These are phyloP conservation scores for Ictidomys tridecemlineatus DNA, from an alignment of 2,113 vertebrate species.

Conservation along the genomic window DNA sequence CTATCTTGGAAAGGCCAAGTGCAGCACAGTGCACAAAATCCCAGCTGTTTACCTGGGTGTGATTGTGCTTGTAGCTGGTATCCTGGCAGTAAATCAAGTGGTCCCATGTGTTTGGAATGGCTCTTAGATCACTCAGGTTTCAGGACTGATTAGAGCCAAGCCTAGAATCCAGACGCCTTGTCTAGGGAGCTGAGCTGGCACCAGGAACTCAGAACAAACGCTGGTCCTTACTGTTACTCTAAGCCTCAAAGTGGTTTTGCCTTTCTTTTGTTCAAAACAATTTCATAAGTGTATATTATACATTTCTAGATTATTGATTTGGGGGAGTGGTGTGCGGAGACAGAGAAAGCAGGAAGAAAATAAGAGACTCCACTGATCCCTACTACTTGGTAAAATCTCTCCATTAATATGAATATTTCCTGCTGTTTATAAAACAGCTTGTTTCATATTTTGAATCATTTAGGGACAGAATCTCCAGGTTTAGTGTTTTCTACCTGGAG, in stretches of 20 bases:
- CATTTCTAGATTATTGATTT: not conserved
- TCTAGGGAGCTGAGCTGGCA: not conserved
- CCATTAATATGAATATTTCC: not conserved
- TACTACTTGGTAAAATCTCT: not conserved
- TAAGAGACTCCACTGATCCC: not conserved
- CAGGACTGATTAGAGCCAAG: not conserved
- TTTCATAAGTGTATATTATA: not conserved
- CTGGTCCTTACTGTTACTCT: not conserved
- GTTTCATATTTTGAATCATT: not conserved
- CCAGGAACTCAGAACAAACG: not conserved
- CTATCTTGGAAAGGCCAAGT: conserved; percentile 71
- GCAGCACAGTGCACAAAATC: conserved; percentile 56
- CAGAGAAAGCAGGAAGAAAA: not conserved
- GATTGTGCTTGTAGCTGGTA: conserved; percentile 48
- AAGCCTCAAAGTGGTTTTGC: not conserved
- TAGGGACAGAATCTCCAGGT: not conserved
- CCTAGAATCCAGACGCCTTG: not conserved
- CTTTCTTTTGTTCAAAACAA: not conserved
- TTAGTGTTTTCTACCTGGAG: not conserved
- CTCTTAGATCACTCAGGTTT: not conserved
- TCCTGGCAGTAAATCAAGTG: not conserved
- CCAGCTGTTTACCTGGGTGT: conserved; percentile 18
- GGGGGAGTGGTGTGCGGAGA: too few species aligned
- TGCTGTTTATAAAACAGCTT: not conserved
- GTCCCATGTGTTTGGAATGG: not conserved